These are phyloP conservation scores for Brachionus paranguensis DNA, from an alignment of 1,140 invertebrate species.

Conservation along the genomic window DNA sequence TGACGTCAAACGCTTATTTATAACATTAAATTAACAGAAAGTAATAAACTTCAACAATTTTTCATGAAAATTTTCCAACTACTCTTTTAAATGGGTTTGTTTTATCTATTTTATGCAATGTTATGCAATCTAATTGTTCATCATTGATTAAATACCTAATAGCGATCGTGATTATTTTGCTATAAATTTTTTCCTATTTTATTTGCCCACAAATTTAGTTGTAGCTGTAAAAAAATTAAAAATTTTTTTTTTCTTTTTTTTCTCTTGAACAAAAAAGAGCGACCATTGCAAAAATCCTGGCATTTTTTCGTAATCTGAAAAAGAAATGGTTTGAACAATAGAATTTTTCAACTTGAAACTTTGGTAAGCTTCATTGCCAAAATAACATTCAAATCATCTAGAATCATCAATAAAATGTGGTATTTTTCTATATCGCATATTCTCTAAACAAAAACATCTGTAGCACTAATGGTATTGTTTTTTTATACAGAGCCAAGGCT, in stretches of 20 bases:
- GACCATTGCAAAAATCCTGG: too few species aligned
- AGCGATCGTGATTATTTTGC: background rate
- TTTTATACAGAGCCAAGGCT: too few species aligned
- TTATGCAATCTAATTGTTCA: background rate
- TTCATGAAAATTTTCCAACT: background rate
- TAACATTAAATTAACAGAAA: constrained; percentile 17
- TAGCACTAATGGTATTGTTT: too few species aligned
- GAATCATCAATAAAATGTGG: too few species aligned
- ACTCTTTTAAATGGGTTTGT: background rate
- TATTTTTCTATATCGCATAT: too few species aligned
- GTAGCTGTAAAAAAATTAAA: background rate
- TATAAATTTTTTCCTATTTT: background rate
- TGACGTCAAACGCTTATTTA: constrained; percentile 15
- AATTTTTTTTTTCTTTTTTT: background rate
- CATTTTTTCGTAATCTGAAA: too few species aligned
- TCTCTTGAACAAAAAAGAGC: background rate
- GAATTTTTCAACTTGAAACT: too few species aligned
- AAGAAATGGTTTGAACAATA: too few species aligned
- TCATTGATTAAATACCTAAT: constrained; percentile 9
- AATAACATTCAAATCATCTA: too few species aligned
- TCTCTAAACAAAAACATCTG: too few species aligned
- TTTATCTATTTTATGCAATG: constrained; percentile 11
- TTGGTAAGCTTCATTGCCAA: too few species aligned
- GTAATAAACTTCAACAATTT: constrained; percentile 18
- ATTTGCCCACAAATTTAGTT: background rate